A percentile compares a stretch with the other conserved stretches of the same genome.
Evolutionary conservation across 2,797 vertebrate genomes (phyloP).

Genomic region (Aplochiton taeniatus): DNA sequence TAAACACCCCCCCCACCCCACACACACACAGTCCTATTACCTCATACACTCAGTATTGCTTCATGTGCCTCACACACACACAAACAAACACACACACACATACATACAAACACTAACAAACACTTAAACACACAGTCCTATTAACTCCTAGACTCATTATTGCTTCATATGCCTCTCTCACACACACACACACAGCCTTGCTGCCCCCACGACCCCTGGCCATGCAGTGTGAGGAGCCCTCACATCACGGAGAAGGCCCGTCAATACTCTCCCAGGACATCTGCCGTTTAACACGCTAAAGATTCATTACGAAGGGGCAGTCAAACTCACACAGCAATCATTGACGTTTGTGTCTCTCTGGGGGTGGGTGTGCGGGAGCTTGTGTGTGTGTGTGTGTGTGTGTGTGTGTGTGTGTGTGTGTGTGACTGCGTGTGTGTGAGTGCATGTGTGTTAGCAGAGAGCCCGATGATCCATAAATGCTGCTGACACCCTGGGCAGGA

Average conservation of each 20-base stretch:
- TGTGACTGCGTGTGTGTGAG: not conserved
- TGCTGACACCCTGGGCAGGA: constrained; percentile 64
- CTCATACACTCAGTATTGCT: no score
- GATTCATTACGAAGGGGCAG: constrained; percentile 58
- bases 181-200: constrained; percentile 15
- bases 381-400: constrained; percentile 10
- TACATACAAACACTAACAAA: constrained; percentile 13
- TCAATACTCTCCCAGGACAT: constrained; percentile 55
- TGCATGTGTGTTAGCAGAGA: constrained; percentile 36
- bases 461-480: constrained; percentile 58
- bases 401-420: constrained; percentile 10
- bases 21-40: constrained; percentile 5
- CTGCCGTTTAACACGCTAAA: constrained; percentile 46
- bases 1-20: no score
- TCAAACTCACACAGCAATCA: constrained; percentile 39
- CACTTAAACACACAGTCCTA: no score
- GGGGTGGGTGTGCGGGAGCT: constrained; percentile 27
- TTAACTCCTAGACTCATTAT: constrained; percentile 43
- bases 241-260: constrained; percentile 30
- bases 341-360: constrained; percentile 32
- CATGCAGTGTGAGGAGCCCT: constrained; percentile 31
- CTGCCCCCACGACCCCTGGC: constrained; percentile 32
- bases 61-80: not conserved
- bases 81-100: constrained; percentile 1
- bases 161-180: constrained; percentile 21